phyloP scores from a whole-genome alignment of 2,888 invertebrate species.

The Leucophenga montana region DNA sequence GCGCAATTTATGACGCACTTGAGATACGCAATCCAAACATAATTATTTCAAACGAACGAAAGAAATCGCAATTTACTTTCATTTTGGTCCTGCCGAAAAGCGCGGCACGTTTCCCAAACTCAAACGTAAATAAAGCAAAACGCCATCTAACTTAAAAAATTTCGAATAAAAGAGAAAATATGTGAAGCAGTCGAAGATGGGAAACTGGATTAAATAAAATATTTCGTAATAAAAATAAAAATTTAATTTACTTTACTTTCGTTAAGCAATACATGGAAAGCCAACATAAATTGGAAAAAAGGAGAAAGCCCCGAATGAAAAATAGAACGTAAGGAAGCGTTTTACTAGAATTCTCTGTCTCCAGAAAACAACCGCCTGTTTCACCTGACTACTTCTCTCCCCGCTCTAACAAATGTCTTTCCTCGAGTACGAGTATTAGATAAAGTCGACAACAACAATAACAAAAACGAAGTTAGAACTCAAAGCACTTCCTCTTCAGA shows the following conservation, averaged over 20 bases:
- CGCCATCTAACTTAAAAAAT: too few relatives aligned
- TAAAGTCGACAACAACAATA: neutral
- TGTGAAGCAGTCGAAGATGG: too few relatives aligned
- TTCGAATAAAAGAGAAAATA: too few relatives aligned
- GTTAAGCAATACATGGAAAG: neutral
- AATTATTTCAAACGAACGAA: slow-evolving; percentile 5
- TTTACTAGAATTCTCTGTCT: neutral
- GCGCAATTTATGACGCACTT: slow-evolving; percentile 8
- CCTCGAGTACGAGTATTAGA: neutral
- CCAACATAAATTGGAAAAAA: neutral
- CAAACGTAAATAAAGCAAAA: too few relatives aligned
- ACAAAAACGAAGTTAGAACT: slow-evolving; percentile 4
- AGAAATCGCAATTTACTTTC: neutral
- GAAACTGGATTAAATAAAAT: slow-evolving; percentile 7
- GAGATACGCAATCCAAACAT: slow-evolving; percentile 8
- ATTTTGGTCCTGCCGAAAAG: neutral
- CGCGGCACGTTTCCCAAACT: too few relatives aligned
- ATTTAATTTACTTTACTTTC: slow-evolving; percentile 18
- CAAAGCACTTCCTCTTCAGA: neutral
- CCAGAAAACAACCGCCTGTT: too few relatives aligned
- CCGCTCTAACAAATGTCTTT: neutral
- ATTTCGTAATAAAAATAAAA: slow-evolving; percentile 10
- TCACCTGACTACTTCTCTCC: too few relatives aligned
- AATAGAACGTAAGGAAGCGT: neutral
- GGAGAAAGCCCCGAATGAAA: neutral